phyloP scores from a whole-genome alignment of 1,140 invertebrate species.

The Palaemon carinicauda region DNA sequence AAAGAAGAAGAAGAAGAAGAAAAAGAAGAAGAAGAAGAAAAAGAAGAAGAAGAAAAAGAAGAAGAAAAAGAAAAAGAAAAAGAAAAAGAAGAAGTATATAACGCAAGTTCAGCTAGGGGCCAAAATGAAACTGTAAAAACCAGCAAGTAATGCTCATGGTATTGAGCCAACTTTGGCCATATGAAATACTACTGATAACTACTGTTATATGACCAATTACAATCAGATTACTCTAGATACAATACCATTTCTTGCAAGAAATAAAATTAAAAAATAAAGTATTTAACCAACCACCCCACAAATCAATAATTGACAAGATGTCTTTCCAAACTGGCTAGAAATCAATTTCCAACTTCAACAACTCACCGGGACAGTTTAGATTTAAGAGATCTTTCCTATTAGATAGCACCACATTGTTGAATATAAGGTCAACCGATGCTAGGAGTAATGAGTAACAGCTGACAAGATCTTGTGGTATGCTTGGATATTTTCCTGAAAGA shows the following conservation, averaged over 20 bases:
- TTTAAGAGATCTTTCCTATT: conserved; percentile 87
- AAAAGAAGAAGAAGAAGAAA: too few relatives aligned
- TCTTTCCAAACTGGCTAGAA: neutral
- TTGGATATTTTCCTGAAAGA: conserved; percentile 62
- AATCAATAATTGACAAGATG: neutral
- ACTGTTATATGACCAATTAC: too few relatives aligned
- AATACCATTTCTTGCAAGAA: neutral
- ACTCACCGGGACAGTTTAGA: conserved; percentile 63
- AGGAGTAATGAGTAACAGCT: conserved; percentile 92
- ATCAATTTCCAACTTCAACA: neutral
- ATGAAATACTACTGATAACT: too few relatives aligned
- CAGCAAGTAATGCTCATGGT: too few relatives aligned
- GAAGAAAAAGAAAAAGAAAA: too few relatives aligned
- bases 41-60: too few relatives aligned
- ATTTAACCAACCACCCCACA: neutral
- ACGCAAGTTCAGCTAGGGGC: too few relatives aligned
- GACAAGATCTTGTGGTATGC: conserved; percentile 89
- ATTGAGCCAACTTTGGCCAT: too few relatives aligned
- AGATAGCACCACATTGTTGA: conserved; percentile 82
- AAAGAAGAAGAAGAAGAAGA: too few relatives aligned
- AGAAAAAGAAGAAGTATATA: too few relatives aligned
- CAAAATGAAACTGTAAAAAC: too few relatives aligned
- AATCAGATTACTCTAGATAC: too few relatives aligned
- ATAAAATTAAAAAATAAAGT: neutral
- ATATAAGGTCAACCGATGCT: conserved; percentile 90